Conservation (phyloP, 2,113 vertebrate species). For the Empidonax alnorum region DNA sequence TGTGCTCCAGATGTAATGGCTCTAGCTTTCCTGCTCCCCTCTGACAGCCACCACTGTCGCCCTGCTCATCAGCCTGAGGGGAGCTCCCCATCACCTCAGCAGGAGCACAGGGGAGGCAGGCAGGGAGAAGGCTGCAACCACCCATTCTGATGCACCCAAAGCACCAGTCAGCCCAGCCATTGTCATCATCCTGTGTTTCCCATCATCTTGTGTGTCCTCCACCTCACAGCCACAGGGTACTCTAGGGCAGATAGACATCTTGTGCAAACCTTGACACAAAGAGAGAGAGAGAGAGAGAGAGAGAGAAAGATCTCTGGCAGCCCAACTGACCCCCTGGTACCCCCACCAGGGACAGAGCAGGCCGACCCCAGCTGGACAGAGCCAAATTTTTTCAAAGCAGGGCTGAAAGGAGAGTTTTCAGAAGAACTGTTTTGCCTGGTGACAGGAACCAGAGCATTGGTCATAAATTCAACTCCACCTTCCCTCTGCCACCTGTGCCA, state of each 20-base stretch:
- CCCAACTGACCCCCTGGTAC: accelerated
- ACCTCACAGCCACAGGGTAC: neutral
- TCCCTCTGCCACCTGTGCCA: neutral
- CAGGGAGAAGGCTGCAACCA: neutral
- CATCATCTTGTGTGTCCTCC: neutral
- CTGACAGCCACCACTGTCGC: neutral
- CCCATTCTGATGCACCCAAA: neutral
- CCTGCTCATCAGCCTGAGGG: neutral
- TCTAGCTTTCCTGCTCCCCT: neutral
- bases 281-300: neutral
- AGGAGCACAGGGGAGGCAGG: neutral
- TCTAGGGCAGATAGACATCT: neutral
- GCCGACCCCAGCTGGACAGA: neutral
- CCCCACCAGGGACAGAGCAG: neutral
- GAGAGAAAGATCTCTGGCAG: neutral
- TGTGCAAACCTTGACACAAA: neutral
- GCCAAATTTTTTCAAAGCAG: neutral
- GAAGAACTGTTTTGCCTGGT: neutral
- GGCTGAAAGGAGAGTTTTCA: neutral
- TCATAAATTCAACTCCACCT: neutral
- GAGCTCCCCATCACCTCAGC: accelerated
- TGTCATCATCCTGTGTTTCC: neutral
- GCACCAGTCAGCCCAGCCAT: neutral
- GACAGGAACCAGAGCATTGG: neutral
- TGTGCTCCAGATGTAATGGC: neutral